Evolutionary conservation across 2,797 vertebrate species (phyloP).

Genomic region (Thalassophryne amazonica): DNA sequence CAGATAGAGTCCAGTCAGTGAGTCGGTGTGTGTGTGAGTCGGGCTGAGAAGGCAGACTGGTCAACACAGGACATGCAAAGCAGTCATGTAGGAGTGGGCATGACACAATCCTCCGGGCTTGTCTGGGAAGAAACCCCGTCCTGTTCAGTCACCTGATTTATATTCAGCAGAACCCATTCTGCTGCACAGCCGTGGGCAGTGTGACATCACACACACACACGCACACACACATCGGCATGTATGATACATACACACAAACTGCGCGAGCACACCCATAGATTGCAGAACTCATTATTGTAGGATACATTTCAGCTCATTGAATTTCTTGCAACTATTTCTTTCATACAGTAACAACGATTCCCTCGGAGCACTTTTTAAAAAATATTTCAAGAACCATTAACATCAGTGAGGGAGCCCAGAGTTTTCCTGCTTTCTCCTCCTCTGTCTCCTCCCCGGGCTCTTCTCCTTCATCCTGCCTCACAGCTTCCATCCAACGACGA

Average conservation of each 20-base stretch:
- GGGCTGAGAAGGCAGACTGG: constrained; percentile 38
- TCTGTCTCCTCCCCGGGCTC: neutral
- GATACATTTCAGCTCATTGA: neutral
- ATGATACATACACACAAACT: constrained; percentile 22
- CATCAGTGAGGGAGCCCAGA: constrained; percentile 1
- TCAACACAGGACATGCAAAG: constrained; percentile 48
- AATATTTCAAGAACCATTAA: constrained; percentile 9
- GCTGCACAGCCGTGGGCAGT: constrained; percentile 72
- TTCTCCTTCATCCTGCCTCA: constrained; percentile 24
- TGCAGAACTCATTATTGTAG: constrained; percentile 5
- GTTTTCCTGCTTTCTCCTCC: constrained; percentile 9
- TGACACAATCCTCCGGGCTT: constrained; percentile 72
- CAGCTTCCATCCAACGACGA: constrained; percentile 18
- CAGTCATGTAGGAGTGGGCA: constrained; percentile 69
- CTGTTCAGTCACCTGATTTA: constrained; percentile 84
- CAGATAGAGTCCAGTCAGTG: constrained; percentile 13
- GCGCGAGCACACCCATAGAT: constrained; percentile 7
- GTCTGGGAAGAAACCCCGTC: constrained; percentile 68
- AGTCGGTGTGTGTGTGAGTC: constrained; percentile 17
- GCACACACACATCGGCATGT: constrained; percentile 19
- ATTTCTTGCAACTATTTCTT: too few relatives aligned
- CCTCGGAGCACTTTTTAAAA: neutral
- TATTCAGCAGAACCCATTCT: constrained; percentile 77
- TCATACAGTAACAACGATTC: neutral
- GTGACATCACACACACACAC: constrained; percentile 41